Base-by-base conservation (phyloP, 2,797 vertebrate species). In the Lemur catta region DNA sequence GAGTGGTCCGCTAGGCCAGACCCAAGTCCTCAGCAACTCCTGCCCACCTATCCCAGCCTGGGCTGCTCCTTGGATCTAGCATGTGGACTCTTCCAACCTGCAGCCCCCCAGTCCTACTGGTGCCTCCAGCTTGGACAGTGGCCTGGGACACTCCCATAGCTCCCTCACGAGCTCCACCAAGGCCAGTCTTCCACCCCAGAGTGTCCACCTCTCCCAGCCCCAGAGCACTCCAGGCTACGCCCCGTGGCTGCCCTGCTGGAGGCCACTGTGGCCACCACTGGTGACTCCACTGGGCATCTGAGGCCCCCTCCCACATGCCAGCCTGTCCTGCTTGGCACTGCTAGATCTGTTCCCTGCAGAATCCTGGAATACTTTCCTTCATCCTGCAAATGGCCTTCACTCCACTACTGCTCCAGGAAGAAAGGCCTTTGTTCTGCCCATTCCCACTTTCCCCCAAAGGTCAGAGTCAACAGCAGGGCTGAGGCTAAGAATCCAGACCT, bases 71-170 rank as follows among this genome's bases (percentile, higher is more conserved):
- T 33, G 18, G 50, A 6, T 17, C 30, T 0, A 4, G 38, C 15
- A 30, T 0, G 0, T 4, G 11, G 43, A 63, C 7, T 61, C 85
- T 33, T 79, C 57, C 33, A 84, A 82, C 35, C 3, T 46, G n/a
- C 78, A 0, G 24, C 81, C 24, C 52, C 79, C 67, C 26, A 82
- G 74, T 17, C 15, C 74, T 43, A 30, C n/a, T 1, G 0, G 17
- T 15, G 22, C 50, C 88, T 89, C 17, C 52, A 52, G 55, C 41
- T 12, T 41, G 35, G 61, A 78, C 35, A 59, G 57, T 22, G n/a
- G 61, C 15, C 72, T 13, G 12, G 13, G 18, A 2, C 28, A 76
- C 22, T 20, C 38, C 15, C 0, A 11, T 24, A 4, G 0, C 20
- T 52, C 52, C 50, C 52, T 57, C 28, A 7, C 1, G 2, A 57